Base-by-base conservation (phyloP, 2,797 vertebrate genomes). In the Diglossa cyanea region DNA sequence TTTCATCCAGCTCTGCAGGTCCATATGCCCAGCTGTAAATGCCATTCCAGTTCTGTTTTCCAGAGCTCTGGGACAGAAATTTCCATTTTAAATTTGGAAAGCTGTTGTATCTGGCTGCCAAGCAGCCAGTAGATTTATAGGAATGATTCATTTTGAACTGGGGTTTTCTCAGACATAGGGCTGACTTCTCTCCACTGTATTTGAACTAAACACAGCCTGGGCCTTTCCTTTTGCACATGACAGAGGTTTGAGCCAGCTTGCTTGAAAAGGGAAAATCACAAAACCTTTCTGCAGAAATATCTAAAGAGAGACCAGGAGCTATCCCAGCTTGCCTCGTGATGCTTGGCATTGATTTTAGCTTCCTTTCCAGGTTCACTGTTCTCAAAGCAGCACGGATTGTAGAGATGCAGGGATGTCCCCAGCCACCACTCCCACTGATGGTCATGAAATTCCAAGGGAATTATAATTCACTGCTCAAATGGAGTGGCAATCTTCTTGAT, bases 81-180 rank as follows among this genome's bases (percentile, higher is more conserved):
- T 58, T 53, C 57, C 53, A 35, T 85, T 86, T 82, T 37, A 85
- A 88, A 51, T 94, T 92, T 80, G 28, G 60, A 93, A 74, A 85
- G 48, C 75, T 88, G 61, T 80, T 94, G 68, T 76, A 37, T 40
- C 28, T 45, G 28, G 75, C 86, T 94, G 87, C 67, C 55, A 76
- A 88, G 86, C 79, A 96, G 95, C 74, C 93, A 80, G 79, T 95
- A 86, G n/a, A n/a, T 96, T 44, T 90, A 93, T 50, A 42, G 92
- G 89, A 76, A 33, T 51, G 70, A 91, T 93, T 82, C 55, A 58
- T 91, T 94, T 54, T 50, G 79, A 84, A 61, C 40, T 51, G 77
- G 76, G 45, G 30, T 88, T 92, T 88, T 86, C 86, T 77, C 74
- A 87, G 80, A 81, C 65, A 37, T 12, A 37, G 10, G 26, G 17